Evolutionary conservation across 1,140 invertebrate genomes (phyloP), one percentile per base, ranked within the genome.

Genomic region (Idris sp.): DNA sequence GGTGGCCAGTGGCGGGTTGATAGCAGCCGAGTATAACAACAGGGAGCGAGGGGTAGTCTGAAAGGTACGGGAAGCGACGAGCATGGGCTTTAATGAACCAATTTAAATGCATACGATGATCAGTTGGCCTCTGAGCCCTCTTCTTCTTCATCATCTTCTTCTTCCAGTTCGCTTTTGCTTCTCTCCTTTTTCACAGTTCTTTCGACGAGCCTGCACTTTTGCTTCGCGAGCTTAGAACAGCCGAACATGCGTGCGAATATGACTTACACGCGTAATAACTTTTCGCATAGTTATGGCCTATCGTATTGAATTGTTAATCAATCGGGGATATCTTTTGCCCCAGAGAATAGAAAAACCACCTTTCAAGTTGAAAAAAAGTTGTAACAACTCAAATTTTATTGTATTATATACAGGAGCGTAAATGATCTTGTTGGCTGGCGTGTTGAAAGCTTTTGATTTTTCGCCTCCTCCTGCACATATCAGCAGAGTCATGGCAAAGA

Each of bases 81-180:
- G 82, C n/a, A n/a, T n/a, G 81, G 79, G 83, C 82, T 87, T 87
- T 87, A 87, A 87, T 87, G 86, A 87, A 87, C 86, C 86, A 87
- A 87, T 87, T 87, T 87, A 87, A 87, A 87, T 87, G 86, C 86
- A 87, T 87, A 82, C 86, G 86, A 87, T 87, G 84, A 87, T 87
- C 86, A 86, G 84, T 87, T 87, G 83, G 83, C 85, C 83, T 86
- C 83, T 83, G 79, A 86, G 83, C 81, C 82, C 83, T 85, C 81
- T 81, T 85, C 83, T 84, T 82, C 77, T 82, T 81, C 80, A 79
- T 83, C 82, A 75, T 79, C 78, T 53, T 59, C 73, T 74, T 76
- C 72, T 46, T 56, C 74, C 69, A 49, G 72, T 76, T 16, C 33
- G 48, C 41, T 43, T 71, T 35, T 68, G 18, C 46, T 72, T 35